Evolutionary conservation across 2,113 vertebrate genomes (phyloP).

Genomic region (Gadus chalcogrammus): DNA sequence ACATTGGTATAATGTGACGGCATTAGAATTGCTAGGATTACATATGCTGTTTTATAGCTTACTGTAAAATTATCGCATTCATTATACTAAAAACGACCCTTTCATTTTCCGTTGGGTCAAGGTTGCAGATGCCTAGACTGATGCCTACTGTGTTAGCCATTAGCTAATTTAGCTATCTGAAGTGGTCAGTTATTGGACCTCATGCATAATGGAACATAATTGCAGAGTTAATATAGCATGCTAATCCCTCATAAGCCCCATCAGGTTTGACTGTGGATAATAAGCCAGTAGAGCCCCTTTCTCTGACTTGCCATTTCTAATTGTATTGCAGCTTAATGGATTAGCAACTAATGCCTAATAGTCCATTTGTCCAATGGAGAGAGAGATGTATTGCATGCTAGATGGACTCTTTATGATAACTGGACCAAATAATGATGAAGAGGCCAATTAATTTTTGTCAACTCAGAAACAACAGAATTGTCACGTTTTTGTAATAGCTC

Average conservation of each 20-base stretch:
- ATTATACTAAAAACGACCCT: too few relatives aligned
- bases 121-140: too few relatives aligned
- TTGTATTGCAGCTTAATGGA: slow-evolving; percentile 16
- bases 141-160: neutral
- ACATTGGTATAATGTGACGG: too few relatives aligned
- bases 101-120: too few relatives aligned
- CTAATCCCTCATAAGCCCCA: slow-evolving; percentile 47
- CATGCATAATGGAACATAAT: slow-evolving; percentile 25
- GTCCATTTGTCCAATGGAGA: too few relatives aligned
- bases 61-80: too few relatives aligned
- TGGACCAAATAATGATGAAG: slow-evolving; percentile 4
- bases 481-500: too few relatives aligned
- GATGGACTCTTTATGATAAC: too few relatives aligned
- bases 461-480: too few relatives aligned
- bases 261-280: slow-evolving; percentile 18
- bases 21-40: too few relatives aligned
- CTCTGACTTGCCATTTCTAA: slow-evolving; percentile 29
- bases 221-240: slow-evolving; percentile 11
- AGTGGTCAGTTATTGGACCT: neutral
- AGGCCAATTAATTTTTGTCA: slow-evolving; percentile 1
- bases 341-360: slow-evolving; percentile 21
- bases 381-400: too few relatives aligned
- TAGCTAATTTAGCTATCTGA: neutral
- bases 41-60: too few relatives aligned
- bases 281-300: slow-evolving; percentile 1